phyloP scores from a whole-genome alignment of 2,113 vertebrate species.

The Drymodes brunneopygia region DNA sequence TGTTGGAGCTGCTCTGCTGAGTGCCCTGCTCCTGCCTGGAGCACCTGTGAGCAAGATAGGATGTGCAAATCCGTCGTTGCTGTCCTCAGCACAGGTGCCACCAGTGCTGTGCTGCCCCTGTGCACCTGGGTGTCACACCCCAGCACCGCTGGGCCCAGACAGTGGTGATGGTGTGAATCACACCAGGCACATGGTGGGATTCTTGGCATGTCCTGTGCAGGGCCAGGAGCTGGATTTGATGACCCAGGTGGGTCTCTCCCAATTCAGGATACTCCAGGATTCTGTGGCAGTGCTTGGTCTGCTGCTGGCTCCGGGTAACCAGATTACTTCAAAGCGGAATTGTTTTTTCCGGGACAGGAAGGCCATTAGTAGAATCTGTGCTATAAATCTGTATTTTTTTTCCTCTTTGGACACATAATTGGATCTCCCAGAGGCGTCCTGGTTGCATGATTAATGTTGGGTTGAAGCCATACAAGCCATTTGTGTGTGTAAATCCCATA shows the following conservation, averaged over 20 bases:
- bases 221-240: not conserved
- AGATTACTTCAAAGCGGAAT: not conserved
- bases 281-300: rapidly evolving
- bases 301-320: rapidly evolving
- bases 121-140: not conserved
- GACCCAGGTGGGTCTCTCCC: not conserved
- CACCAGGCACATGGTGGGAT: not conserved
- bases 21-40: not conserved
- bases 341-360: not conserved
- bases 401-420: not conserved
- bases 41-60: not conserved
- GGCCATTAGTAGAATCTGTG: not conserved
- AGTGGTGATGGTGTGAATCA: rapidly evolving
- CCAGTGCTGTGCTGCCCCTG: not conserved
- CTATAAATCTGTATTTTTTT: not conserved
- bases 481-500: not conserved
- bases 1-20: not conserved
- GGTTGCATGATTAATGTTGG: not conserved
- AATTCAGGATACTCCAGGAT: not conserved
- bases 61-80: not conserved
- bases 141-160: rapidly evolving
- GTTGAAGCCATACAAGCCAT: not conserved
- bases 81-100: not conserved
- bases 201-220: not conserved
- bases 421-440: not conserved